phyloP scores from a whole-genome alignment of 1,140 invertebrate species.

The Leptoteleia sp. region DNA sequence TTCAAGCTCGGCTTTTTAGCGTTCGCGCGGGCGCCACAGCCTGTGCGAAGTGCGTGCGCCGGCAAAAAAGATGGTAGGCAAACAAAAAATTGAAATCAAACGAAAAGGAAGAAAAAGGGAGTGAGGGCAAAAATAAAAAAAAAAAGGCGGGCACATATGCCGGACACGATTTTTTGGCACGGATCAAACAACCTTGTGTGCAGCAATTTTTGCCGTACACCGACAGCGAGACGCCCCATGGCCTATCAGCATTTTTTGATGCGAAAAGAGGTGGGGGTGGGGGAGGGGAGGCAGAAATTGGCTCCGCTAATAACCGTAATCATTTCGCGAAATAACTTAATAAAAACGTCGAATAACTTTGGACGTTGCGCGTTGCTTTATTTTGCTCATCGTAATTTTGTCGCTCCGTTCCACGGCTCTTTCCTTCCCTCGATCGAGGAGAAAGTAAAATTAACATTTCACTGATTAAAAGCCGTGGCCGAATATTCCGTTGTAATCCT shows the following conservation, averaged over 20 bases:
- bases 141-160: slow-evolving; percentile 10
- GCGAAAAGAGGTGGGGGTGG: no score
- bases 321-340: slow-evolving; percentile 17
- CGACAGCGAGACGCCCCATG: slow-evolving; percentile 7
- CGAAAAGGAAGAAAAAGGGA: no score
- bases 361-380: no score
- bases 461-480: neutral
- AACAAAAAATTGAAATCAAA: no score
- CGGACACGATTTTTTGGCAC: slow-evolving; percentile 72
- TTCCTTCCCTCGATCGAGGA: no score
- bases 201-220: slow-evolving; percentile 67
- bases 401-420: no score
- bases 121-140: no score
- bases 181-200: slow-evolving; percentile 60
- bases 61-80: slow-evolving; percentile 28
- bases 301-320: slow-evolving; percentile 23
- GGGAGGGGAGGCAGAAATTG: no score
- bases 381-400: no score
- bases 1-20: slow-evolving; percentile 79
- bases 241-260: no score
- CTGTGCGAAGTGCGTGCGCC: slow-evolving; percentile 37
- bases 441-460: no score
- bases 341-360: slow-evolving; percentile 14
- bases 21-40: slow-evolving; percentile 25
- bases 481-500: slow-evolving; percentile 9